Evolutionary conservation across 2,113 vertebrate genomes (phyloP), one percentile per base, ranked within the genome.

Genomic region (Aleadryas rufinucha): DNA sequence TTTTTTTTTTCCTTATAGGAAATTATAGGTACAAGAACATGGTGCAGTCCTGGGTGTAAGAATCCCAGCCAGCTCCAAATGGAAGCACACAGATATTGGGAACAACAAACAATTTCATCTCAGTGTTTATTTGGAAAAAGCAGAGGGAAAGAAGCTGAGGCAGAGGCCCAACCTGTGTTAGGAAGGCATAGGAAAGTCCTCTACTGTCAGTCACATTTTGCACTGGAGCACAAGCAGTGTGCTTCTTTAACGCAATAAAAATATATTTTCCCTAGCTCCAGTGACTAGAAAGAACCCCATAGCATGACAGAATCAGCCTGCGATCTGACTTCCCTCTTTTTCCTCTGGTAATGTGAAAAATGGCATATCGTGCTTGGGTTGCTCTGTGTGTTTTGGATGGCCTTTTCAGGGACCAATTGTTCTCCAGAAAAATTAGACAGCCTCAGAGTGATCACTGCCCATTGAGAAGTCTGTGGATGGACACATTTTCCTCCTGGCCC

Each of bases 291-390:
- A 83, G 63, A 52, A 70, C 23, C 7, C 7, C 4, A 16, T 4
- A 75, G 39, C 11, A 44, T 15, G 41, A 59, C 7, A 84, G 37
- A 23, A 39, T 54, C 37, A 50, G 11, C 56, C 52, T 37, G 22
- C 37, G 19, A 33, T 30, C 41, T 53, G 53, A 60, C 16, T 52
- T 77, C 13, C 13, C 15, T 54, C 5, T 20, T 66, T 54, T 66
- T 52, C 15, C 12, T 17, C 54, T 33, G 18, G 12, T 33, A 50
- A 44, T 19, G 27, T 24, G 10, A 74, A 90, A 59, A 74, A 72
- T 50, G 11, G 0, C 3, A 21, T 26, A 4, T 8, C 1, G 0
- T 33, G 17, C 1, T 75, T 52, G 31, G 20, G 15, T 13, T 92
- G 5, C 20, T 68, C 31, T 59, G 20, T 37, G 60, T 22, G 9